Percentiles rank a stretch among this genome's conserved stretches.
Evolutionary conservation across 2,888 invertebrate species (phyloP).

Genomic region (Drosophila lutescens): DNA sequence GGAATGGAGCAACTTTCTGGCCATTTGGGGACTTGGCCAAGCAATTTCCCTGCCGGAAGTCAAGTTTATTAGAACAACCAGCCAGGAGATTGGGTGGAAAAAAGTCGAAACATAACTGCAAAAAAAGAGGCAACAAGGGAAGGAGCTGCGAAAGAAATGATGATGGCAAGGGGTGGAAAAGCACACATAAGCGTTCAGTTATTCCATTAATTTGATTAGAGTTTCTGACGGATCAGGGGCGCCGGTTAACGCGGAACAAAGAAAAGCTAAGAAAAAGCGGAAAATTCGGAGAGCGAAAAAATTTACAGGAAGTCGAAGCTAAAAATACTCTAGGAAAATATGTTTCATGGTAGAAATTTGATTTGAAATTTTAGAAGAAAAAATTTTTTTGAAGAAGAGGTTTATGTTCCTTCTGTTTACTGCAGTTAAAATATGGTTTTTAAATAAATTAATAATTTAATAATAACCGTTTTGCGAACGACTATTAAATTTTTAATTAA

Average conservation of each 20-base stretch:
- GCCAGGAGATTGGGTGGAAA: slow-evolving; percentile 8
- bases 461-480: too few relatives aligned
- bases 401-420: too few relatives aligned
- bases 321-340: slow-evolving; percentile 8
- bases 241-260: slow-evolving; percentile 16
- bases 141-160: slow-evolving; percentile 2
- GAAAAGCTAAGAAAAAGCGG: slow-evolving; percentile 16
- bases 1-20: slow-evolving; percentile 16
- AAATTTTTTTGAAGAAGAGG: too few relatives aligned
- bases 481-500: too few relatives aligned
- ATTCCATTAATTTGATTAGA: slow-evolving; percentile 79
- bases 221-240: slow-evolving; percentile 39
- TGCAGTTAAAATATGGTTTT: too few relatives aligned
- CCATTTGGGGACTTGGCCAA: slow-evolving; percentile 50
- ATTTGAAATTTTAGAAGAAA: not conserved
- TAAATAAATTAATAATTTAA: too few relatives aligned
- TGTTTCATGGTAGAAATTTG: not conserved
- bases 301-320: slow-evolving; percentile 9
- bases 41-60: slow-evolving; percentile 67
- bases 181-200: slow-evolving; percentile 53
- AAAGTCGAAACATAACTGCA: slow-evolving; percentile 21
- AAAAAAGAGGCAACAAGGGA: slow-evolving; percentile 5
- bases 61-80: slow-evolving; percentile 60
- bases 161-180: slow-evolving; percentile 6
- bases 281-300: not conserved